Percentiles rank a stretch among this genome's conserved stretches.
Conservation (phyloP, 2,888 invertebrate genomes). For the Callyntrura sp. region DNA sequence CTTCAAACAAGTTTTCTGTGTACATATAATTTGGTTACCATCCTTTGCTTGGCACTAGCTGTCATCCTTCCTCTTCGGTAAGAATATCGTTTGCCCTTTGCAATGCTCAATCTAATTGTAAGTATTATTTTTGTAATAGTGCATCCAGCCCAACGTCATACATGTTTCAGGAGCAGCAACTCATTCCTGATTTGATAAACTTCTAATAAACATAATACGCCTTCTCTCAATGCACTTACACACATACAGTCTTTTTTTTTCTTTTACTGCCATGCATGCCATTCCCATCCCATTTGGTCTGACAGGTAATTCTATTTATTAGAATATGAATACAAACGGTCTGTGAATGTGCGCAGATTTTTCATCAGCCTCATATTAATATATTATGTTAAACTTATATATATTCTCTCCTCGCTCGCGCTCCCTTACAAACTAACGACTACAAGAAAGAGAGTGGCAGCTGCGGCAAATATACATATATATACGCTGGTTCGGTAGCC, state of each 20-base stretch:
- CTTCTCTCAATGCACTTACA: too few species aligned
- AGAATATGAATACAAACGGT: background rate
- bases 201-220: conserved; percentile 47
- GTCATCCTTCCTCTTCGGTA: background rate
- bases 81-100: background rate
- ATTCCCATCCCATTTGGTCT: conserved; percentile 26
- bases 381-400: too few species aligned
- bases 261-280: background rate
- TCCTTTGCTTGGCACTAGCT: background rate
- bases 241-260: background rate
- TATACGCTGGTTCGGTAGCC: too few species aligned
- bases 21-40: background rate
- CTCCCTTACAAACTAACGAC: too few species aligned
- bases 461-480: background rate
- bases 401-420: too few species aligned
- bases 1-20: conserved; percentile 14
- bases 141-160: background rate
- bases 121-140: too few species aligned
- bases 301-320: conserved; percentile 64
- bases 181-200: conserved; percentile 25
- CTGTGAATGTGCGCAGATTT: background rate
- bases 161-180: conserved; percentile 6
- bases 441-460: conserved; percentile 19
- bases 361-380: too few species aligned
- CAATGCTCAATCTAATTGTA: too few species aligned